These are phyloP conservation scores for Nomada goodeniana DNA, from an alignment of 2,888 invertebrate genomes.

Conservation along the genomic window DNA sequence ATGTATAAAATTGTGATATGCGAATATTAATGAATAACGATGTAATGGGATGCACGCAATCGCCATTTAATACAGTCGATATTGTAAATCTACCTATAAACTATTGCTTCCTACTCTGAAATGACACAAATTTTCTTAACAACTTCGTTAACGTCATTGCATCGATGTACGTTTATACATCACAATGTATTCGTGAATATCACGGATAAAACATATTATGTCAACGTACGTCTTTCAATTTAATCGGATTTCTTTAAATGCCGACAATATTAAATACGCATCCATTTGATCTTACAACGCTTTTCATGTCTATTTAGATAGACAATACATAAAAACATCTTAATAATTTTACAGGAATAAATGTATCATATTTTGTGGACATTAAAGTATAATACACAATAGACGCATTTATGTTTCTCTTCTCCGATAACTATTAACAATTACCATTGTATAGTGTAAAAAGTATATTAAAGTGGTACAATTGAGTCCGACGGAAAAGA, in stretches of 20 bases:
- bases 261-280: slow-evolving; percentile 54
- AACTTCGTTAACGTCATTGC: slow-evolving; percentile 57
- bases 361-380: slow-evolving; percentile 59
- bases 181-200: slow-evolving; percentile 66
- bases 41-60: slow-evolving; percentile 69
- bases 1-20: slow-evolving; percentile 71
- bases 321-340: slow-evolving; percentile 55
- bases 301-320: slow-evolving; percentile 32
- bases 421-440: slow-evolving; percentile 61
- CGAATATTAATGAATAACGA: slow-evolving; percentile 68
- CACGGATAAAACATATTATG: slow-evolving; percentile 60
- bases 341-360: slow-evolving; percentile 59
- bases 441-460: slow-evolving; percentile 65
- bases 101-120: slow-evolving; percentile 70
- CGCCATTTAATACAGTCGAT: slow-evolving; percentile 69
- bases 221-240: slow-evolving; percentile 53
- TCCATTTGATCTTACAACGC: slow-evolving; percentile 54
- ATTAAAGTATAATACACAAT: slow-evolving; percentile 61
- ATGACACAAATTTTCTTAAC: slow-evolving; percentile 60
- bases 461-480: slow-evolving; percentile 71
- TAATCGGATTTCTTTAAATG: slow-evolving; percentile 32
- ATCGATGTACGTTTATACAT: slow-evolving; percentile 60
- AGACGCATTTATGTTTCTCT: slow-evolving; percentile 51
- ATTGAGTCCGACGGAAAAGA: slow-evolving; percentile 73
- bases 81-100: slow-evolving; percentile 68